Evolutionary conservation across 2,113 vertebrate species (phyloP).

Genomic region (Montifringilla adamsi): DNA sequence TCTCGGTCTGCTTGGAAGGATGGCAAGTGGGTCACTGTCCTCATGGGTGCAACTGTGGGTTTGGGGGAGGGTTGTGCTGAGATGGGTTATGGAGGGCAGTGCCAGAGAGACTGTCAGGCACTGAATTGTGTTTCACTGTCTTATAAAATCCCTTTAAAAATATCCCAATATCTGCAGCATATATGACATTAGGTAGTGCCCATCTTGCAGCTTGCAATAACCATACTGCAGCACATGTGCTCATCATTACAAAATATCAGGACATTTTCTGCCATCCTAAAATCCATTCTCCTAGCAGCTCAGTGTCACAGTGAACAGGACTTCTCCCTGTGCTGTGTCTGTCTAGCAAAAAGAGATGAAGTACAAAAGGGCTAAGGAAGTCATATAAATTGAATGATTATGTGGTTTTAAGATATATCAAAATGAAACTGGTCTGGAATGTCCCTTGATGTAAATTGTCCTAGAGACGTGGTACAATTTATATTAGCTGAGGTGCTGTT

Average conservation of each 20-base stretch:
- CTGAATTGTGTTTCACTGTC: not conserved
- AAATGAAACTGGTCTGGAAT: not conserved
- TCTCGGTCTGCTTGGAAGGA: not conserved
- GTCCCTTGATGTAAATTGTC: not conserved
- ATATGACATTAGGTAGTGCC: not conserved
- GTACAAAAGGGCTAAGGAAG: not conserved
- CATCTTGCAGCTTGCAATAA: not conserved
- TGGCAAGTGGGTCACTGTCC: not conserved
- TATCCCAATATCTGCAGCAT: not conserved
- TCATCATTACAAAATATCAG: not conserved
- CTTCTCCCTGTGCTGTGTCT: not conserved
- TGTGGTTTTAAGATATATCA: not conserved
- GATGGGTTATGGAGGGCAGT: not conserved
- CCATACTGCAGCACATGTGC: not conserved
- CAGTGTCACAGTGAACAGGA: not conserved
- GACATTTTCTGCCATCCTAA: not conserved
- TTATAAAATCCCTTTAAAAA: not conserved
- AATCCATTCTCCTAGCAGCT: not conserved
- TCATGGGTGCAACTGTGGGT: not conserved
- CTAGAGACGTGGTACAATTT: not conserved
- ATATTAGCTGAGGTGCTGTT: not conserved
- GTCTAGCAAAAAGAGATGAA: not conserved
- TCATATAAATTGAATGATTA: not conserved
- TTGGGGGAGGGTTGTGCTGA: not conserved
- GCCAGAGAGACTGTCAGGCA: not conserved